Evolutionary conservation across 2,888 invertebrate species (phyloP).

Genomic region (Tetropium fuscum): DNA sequence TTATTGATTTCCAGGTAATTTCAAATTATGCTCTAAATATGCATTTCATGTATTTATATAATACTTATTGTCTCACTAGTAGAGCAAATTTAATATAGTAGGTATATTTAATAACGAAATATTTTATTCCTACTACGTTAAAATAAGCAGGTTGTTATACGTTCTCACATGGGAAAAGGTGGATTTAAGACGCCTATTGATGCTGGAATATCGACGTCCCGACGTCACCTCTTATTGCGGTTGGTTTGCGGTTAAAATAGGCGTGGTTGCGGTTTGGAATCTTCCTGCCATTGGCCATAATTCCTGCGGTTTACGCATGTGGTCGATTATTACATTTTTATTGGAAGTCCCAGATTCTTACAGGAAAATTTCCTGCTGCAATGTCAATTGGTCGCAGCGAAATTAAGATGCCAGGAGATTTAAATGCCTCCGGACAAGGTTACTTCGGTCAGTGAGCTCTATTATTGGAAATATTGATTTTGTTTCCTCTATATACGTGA

Average conservation of each 20-base stretch:
- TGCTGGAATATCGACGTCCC: slow-evolving; percentile 61
- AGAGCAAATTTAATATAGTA: too few species aligned
- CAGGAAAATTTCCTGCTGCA: slow-evolving; percentile 22
- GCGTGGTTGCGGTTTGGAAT: slow-evolving; percentile 71
- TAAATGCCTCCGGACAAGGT: not conserved
- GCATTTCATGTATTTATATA: too few species aligned
- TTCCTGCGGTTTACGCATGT: slow-evolving; percentile 71
- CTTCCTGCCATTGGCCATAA: slow-evolving; percentile 70
- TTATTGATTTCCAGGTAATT: too few species aligned
- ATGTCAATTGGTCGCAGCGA: slow-evolving; percentile 28
- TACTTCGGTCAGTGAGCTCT: slow-evolving; percentile 30
- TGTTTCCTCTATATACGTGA: slow-evolving; percentile 11
- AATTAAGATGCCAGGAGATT: slow-evolving; percentile 32
- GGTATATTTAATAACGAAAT: too few species aligned
- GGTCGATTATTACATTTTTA: slow-evolving; percentile 66
- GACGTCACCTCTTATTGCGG: slow-evolving; percentile 66
- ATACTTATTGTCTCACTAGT: too few species aligned
- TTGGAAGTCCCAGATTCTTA: slow-evolving; percentile 53
- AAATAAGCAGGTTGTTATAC: too few species aligned
- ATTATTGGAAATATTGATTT: slow-evolving; percentile 40
- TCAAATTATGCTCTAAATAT: too few species aligned
- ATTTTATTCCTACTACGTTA: too few species aligned
- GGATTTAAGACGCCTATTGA: slow-evolving; percentile 57
- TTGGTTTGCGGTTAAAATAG: slow-evolving; percentile 64
- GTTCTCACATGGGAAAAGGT: slow-evolving; percentile 26